phyloP scores from a whole-genome alignment of 2,888 invertebrate species.

The Piscicola geometra region DNA sequence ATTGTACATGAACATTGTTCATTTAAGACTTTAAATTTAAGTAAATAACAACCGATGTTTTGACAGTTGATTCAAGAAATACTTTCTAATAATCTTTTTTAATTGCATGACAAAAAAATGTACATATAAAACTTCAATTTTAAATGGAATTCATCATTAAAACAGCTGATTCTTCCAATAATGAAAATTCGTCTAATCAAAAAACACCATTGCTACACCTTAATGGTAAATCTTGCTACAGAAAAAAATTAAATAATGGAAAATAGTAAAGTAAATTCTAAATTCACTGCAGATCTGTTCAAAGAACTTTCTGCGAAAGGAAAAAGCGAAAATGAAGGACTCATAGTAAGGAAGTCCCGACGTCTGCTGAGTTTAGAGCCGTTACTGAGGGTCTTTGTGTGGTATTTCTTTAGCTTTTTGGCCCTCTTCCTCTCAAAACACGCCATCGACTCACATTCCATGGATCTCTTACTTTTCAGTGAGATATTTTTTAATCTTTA shows the following conservation, averaged over 20 bases:
- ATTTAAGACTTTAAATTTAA: too few species aligned
- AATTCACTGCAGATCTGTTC: background rate
- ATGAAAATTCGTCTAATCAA: too few species aligned
- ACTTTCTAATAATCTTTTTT: too few species aligned
- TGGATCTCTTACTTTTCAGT: slow-evolving; percentile 71
- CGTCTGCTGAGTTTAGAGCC: slow-evolving; percentile 49
- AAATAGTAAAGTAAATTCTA: too few species aligned
- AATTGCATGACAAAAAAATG: too few species aligned
- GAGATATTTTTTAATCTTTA: slow-evolving; percentile 41
- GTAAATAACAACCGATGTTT: too few species aligned
- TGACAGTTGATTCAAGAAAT: too few species aligned
- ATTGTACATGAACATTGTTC: too few species aligned
- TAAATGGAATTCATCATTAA: slow-evolving; percentile 2
- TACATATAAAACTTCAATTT: too few species aligned
- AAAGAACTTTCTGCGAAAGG: background rate
- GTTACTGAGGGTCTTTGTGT: slow-evolving; percentile 58
- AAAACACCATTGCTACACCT: too few species aligned
- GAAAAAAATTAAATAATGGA: background rate
- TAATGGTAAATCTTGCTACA: too few species aligned
- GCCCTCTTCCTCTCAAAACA: slow-evolving; percentile 74
- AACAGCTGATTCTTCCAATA: background rate
- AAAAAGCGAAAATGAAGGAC: background rate
- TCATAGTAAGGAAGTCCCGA: too few species aligned
- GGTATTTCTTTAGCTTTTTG: slow-evolving; percentile 74
- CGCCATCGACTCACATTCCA: slow-evolving; percentile 68